These are phyloP conservation scores for Barnardius zonarius DNA, from an alignment of 2,113 vertebrate species.

Conservation along the genomic window DNA sequence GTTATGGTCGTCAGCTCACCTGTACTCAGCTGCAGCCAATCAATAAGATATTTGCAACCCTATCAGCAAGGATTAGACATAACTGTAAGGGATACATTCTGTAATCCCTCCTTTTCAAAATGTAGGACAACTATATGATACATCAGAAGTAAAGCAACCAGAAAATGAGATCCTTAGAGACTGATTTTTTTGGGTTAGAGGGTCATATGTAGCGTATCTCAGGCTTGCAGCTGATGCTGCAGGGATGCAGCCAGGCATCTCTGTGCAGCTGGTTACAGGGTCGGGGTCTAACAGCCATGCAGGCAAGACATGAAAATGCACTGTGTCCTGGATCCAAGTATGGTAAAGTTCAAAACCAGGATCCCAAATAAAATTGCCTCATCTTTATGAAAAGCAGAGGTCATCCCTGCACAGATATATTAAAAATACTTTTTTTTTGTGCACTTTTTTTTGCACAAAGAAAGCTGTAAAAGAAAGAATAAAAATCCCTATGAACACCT, in stretches of 20 bases:
- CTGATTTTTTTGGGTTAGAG: not conserved
- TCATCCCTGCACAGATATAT: not conserved
- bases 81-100: not conserved
- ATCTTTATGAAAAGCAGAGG: not conserved
- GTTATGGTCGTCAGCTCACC: not conserved
- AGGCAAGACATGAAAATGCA: not conserved
- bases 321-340: not conserved
- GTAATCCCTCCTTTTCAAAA: not conserved
- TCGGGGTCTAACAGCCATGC: not conserved
- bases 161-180: not conserved
- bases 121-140: not conserved
- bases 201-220: not conserved
- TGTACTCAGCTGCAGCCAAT: not conserved
- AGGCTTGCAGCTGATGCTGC: not conserved
- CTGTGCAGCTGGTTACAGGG: not conserved
- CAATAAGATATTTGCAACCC: slow-evolving; percentile 2
- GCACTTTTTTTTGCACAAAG: not conserved
- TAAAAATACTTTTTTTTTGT: not conserved
- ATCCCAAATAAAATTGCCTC: not conserved
- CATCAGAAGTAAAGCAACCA: not conserved
- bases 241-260: not conserved
- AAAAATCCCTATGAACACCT: not conserved
- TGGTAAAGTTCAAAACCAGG: not conserved
- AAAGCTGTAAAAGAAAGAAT: not conserved
- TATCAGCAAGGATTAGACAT: not conserved